phyloP scores from a whole-genome alignment of 2,113 vertebrate genomes.

The Corydoras maculifer region DNA sequence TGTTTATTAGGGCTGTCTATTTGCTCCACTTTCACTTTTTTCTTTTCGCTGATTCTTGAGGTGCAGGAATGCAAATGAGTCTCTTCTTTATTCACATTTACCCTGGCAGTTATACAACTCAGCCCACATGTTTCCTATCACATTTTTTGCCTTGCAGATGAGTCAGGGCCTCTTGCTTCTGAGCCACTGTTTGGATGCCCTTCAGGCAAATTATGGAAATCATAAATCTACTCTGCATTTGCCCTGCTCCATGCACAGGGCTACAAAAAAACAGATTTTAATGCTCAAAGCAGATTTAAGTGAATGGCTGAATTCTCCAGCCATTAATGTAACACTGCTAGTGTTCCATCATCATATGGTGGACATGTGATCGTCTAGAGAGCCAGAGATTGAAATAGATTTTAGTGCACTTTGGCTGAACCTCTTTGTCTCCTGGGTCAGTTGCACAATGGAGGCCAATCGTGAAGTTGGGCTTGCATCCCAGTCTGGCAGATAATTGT shows the following conservation, averaged over 20 bases:
- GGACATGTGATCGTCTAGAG: conserved; percentile 18
- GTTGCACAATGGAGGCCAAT: conserved; percentile 36
- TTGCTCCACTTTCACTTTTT: conserved; percentile 21
- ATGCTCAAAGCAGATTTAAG: conserved; percentile 40
- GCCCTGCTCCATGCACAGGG: conserved; percentile 30
- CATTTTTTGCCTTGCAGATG: conserved; percentile 34
- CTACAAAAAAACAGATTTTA: conserved; percentile 30
- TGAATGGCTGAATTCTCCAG: conserved; percentile 30
- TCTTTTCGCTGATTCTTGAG: background rate
- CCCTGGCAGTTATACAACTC: conserved; percentile 31
- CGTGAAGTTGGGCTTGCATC: conserved; percentile 30
- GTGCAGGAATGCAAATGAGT: conserved; percentile 29
- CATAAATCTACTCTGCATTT: conserved; percentile 38
- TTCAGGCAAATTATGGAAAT: conserved; percentile 50
- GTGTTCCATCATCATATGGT: conserved; percentile 18
- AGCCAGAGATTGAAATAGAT: conserved; percentile 21
- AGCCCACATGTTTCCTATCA: conserved; percentile 44
- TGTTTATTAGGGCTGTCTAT: conserved; percentile 21
- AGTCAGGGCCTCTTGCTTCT: conserved; percentile 41
- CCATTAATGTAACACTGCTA: conserved; percentile 25
- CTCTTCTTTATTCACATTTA: background rate
- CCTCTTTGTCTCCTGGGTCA: conserved; percentile 36
- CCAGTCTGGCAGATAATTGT: conserved; percentile 34
- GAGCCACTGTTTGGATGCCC: conserved; percentile 43
- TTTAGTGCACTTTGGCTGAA: conserved; percentile 42